Conservation (phyloP, 1,140 invertebrate genomes). For the Yoshiicerus persimilis region DNA sequence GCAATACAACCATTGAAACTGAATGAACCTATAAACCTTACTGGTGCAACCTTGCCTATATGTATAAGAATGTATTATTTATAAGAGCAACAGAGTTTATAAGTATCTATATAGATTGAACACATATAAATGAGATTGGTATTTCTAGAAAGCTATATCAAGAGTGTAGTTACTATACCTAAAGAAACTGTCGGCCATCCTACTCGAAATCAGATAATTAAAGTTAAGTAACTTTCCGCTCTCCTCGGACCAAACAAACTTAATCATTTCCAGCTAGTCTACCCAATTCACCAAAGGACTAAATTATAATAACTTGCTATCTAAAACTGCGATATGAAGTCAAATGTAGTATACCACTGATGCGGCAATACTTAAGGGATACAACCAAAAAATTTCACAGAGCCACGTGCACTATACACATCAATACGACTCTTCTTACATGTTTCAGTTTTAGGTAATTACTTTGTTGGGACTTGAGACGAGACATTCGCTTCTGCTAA, state of each 20-base stretch:
- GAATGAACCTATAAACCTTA: too few relatives aligned
- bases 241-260: background rate
- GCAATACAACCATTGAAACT: too few relatives aligned
- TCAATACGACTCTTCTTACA: too few relatives aligned
- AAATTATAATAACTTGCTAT: background rate
- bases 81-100: too few relatives aligned
- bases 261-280: background rate
- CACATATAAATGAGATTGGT: too few relatives aligned
- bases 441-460: background rate
- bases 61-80: too few relatives aligned
- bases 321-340: background rate
- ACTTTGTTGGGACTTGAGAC: background rate
- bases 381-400: background rate
- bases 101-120: too few relatives aligned
- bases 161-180: background rate
- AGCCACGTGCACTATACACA: background rate
- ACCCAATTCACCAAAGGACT: background rate
- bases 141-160: too few relatives aligned
- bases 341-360: background rate
- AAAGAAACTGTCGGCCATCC: background rate
- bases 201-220: background rate
- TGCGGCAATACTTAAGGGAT: too few relatives aligned
- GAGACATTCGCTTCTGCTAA: background rate
- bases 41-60: too few relatives aligned
- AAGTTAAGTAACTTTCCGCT: background rate